Base-by-base conservation (phyloP, 2,797 vertebrate genomes). In the Tachyglossus aculeatus region DNA sequence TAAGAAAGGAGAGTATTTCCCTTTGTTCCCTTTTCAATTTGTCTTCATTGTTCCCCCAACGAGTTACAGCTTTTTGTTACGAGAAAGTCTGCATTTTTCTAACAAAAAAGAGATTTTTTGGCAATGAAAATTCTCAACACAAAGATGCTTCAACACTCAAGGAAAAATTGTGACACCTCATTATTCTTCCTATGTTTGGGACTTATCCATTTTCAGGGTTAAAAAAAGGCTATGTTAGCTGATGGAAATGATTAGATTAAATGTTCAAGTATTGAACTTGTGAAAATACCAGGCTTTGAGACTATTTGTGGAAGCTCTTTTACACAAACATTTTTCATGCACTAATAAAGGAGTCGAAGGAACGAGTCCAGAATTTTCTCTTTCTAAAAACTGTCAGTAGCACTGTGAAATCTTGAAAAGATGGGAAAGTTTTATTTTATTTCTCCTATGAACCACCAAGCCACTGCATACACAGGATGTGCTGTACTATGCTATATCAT, bases 81-180 rank as follows among this genome's bases (percentile, higher is more conserved):
- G 5, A 37, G 9, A 56, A 1, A 54, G 0, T 5, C 37, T 50
- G 8, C 3, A 38, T 11, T 38, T 73, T 43, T 62, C 16, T 55
- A 21, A 59, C 27, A 50, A 61, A 73, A 40, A 79, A 67, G 41
- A 24, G 6, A 21, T 47, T 31, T 40, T n/a, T n/a, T n/a, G 6
- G 27, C 14, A 19, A 15, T 45, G 65, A 69, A 43, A 45, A 67
- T 71, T 70, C 5, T 18, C 50, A 18, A 47, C 53, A 50, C 22
- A 53, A 66, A 70, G 43, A 31, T 44, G 0, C 2, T 34, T 64
- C 67, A 40, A 50, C 44, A 48, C 50, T 5, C 34, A 6, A 43
- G 6, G 18, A 38, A 40, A 60, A 54, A 33, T 4, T 45, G 22
- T 25, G 22, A 45, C 27, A 12, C 6, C 22, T 3, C 14, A 16